A percentile compares a stretch with the other conserved stretches of the same genome.
These are phyloP conservation scores for Lacerta viridis DNA, from an alignment of 2,797 vertebrate species.

Conservation along the genomic window DNA sequence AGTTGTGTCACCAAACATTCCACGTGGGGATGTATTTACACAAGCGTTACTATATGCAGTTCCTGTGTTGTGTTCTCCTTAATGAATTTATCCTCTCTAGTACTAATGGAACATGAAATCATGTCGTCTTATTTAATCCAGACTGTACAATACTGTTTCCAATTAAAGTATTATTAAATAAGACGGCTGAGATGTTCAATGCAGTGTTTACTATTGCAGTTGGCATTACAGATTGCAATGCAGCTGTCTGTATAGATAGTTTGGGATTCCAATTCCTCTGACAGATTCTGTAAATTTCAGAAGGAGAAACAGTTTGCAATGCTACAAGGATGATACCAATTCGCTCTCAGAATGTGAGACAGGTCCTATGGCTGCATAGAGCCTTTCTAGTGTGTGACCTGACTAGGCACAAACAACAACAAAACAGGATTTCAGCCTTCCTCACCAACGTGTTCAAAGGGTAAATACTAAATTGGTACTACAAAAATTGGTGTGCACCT, in stretches of 20 bases:
- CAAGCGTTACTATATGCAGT: not conserved
- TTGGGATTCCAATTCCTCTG: slow-evolving; percentile 12
- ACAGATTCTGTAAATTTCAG: slow-evolving; percentile 34
- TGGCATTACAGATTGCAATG: not conserved
- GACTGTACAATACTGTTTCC: accelerated
- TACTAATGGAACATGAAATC: not conserved
- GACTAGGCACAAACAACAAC: not conserved
- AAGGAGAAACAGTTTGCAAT: slow-evolving; percentile 32
- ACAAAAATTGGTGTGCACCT: not conserved
- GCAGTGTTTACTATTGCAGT: accelerated
- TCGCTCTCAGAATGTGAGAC: not conserved
- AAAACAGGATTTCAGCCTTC: not conserved
- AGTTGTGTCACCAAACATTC: not conserved
- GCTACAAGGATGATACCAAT: not conserved
- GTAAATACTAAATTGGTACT: not conserved
- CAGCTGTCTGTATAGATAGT: not conserved
- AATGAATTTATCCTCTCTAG: too few species aligned
- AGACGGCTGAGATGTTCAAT: not conserved
- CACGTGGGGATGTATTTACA: not conserved
- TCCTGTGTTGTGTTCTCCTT: too few species aligned
- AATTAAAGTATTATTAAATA: not conserved
- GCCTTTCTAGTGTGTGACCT: not conserved
- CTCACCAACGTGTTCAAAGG: not conserved
- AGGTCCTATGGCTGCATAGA: not conserved
- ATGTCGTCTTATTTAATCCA: accelerated